Evolutionary conservation across 2,113 vertebrate genomes (phyloP).

Genomic region (Eira barbara): DNA sequence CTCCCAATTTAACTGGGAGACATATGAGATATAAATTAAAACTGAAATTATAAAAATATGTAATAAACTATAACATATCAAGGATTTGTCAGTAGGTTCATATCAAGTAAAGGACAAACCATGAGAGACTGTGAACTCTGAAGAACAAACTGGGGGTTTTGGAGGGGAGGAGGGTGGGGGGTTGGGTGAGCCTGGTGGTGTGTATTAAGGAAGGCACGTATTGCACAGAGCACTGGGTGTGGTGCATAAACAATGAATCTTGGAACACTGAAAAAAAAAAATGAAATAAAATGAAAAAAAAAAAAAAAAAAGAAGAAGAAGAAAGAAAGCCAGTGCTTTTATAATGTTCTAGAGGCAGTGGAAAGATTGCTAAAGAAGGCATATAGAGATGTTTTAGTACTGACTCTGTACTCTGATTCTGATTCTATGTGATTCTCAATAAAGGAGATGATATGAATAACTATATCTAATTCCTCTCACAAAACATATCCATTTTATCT

Average conservation of each 20-base stretch:
- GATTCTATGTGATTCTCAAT: neutral
- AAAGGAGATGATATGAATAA: neutral
- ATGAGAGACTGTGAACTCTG: no score
- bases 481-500: neutral
- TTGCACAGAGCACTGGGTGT: no score
- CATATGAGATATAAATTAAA: neutral
- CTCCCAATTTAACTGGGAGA: neutral
- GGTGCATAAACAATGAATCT: no score
- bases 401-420: neutral
- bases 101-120: neutral
- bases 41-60: neutral
- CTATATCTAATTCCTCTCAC: neutral
- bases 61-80: neutral
- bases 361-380: neutral
- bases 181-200: no score
- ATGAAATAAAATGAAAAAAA: no score
- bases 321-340: neutral
- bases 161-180: no score
- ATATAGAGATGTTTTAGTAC: neutral
- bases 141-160: no score
- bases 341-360: neutral
- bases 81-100: neutral
- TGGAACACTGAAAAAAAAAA: no score
- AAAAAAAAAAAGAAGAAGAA: no score
- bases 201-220: no score